Conservation (phyloP, 2,888 invertebrate species). For the Azorinus chamasolen region DNA sequence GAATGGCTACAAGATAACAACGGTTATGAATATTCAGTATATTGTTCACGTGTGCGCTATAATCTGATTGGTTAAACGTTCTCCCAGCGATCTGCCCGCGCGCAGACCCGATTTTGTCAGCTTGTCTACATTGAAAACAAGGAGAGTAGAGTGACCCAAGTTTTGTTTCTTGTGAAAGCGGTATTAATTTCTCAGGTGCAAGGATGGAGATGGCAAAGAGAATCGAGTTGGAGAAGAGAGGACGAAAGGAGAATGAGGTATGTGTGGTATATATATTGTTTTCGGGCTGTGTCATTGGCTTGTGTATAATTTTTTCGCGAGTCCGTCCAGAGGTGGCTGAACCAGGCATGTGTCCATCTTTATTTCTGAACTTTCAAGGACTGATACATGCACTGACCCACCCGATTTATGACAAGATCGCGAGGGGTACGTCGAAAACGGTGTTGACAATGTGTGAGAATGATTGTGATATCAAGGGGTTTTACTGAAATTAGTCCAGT, state of each 20-base stretch:
- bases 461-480: too few relatives aligned
- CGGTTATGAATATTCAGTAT: conserved; percentile 77
- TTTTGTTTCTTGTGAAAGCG: conserved; percentile 26
- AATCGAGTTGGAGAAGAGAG: conserved; percentile 97
- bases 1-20: conserved; percentile 57
- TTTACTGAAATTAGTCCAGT: too few relatives aligned
- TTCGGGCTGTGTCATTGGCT: neutral
- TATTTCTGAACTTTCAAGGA: neutral
- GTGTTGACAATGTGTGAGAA: too few relatives aligned
- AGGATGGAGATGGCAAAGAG: conserved; percentile 87
- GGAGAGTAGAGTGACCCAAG: conserved; percentile 53
- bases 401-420: too few relatives aligned
- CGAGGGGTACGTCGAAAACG: too few relatives aligned
- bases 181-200: conserved; percentile 16
- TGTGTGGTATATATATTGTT: neutral
- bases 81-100: conserved; percentile 79
- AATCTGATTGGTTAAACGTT: conserved; percentile 72
- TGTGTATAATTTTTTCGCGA: too few relatives aligned
- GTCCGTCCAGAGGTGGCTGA: conserved; percentile 1
- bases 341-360: conserved; percentile 19
- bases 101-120: conserved; percentile 63
- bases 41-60: conserved; percentile 71
- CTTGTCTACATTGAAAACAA: conserved; percentile 62
- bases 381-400: too few relatives aligned
- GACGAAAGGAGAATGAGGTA: conserved; percentile 96